Conservation (phyloP, 2,797 vertebrate genomes). For the Knipowitschia caucasica region DNA sequence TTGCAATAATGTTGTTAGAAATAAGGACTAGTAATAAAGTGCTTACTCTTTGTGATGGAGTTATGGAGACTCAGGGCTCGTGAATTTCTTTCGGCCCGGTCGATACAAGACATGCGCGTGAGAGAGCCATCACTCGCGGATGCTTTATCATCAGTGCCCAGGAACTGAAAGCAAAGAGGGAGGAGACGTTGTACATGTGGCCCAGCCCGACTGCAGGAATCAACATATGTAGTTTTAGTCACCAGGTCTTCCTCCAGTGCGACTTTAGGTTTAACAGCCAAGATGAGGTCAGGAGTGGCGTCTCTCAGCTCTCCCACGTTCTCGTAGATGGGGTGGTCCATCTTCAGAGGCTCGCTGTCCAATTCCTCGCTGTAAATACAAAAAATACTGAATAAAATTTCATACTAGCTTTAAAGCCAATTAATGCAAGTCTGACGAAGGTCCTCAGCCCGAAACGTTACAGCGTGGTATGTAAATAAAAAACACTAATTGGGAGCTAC, state of each 20-base stretch:
- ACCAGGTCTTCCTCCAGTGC: slow-evolving; percentile 72
- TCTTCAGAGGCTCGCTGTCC: slow-evolving; percentile 63
- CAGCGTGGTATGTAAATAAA: no score
- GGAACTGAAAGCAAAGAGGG: slow-evolving; percentile 61
- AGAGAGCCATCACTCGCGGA: slow-evolving; percentile 67
- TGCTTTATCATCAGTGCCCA: slow-evolving; percentile 63
- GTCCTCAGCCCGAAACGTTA: no score
- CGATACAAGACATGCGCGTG: slow-evolving; percentile 56
- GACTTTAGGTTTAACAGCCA: slow-evolving; percentile 78
- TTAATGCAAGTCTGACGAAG: no score
- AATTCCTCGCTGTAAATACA: slow-evolving; percentile 66
- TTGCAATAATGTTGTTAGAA: background rate
- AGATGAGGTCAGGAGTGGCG: slow-evolving; percentile 84
- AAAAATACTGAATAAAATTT: background rate
- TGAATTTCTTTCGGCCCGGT: slow-evolving; percentile 78
- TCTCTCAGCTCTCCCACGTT: slow-evolving; percentile 71
- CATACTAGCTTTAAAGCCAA: no score
- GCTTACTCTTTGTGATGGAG: slow-evolving; percentile 75
- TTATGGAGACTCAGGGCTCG: slow-evolving; percentile 84
- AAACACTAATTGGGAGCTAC: no score
- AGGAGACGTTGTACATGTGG: slow-evolving; percentile 29
- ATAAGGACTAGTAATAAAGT: no score
- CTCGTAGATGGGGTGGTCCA: slow-evolving; percentile 68
- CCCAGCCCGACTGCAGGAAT: background rate
- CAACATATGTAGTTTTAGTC: slow-evolving; percentile 13